These are phyloP conservation scores for Phymastichus coffea DNA, from an alignment of 1,140 invertebrate genomes.

Conservation along the genomic window DNA sequence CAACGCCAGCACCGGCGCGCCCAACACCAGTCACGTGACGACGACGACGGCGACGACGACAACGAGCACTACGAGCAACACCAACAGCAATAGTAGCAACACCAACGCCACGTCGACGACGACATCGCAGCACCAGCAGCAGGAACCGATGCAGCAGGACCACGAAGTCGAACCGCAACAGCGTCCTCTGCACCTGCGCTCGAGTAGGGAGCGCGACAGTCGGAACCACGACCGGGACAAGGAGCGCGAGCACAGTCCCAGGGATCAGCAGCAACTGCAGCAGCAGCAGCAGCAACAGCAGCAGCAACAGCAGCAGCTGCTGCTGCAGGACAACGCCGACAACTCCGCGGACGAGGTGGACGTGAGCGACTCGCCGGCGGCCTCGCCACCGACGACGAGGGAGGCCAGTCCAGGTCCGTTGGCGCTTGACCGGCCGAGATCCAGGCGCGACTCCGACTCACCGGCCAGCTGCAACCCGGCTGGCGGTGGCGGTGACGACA, in stretches of 20 bases:
- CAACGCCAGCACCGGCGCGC: slow-evolving; percentile 37
- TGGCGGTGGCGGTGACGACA: slow-evolving; percentile 43
- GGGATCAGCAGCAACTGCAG: slow-evolving; percentile 28
- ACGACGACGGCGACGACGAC: not conserved
- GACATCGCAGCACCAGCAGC: not conserved
- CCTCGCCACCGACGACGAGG: slow-evolving; percentile 46
- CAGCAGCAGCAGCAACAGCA: slow-evolving; percentile 35
- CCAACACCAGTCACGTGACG: slow-evolving; percentile 25
- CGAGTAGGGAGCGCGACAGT: not conserved
- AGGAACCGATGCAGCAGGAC: not conserved
- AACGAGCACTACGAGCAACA: not conserved
- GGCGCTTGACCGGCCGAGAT: slow-evolving; percentile 47
- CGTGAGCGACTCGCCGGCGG: slow-evolving; percentile 45
- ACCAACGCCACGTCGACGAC: not conserved
- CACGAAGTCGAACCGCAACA: not conserved
- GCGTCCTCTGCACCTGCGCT: too few relatives aligned
- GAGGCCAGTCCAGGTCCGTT: slow-evolving; percentile 52
- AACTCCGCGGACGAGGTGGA: slow-evolving; percentile 37
- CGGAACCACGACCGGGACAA: not conserved
- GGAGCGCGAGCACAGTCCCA: slow-evolving; percentile 19
- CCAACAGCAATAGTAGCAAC: not conserved
- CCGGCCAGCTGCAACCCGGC: slow-evolving; percentile 49
- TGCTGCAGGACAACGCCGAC: slow-evolving; percentile 2
- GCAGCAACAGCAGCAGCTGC: slow-evolving; percentile 26
- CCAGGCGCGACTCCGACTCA: slow-evolving; percentile 51